Base-by-base conservation (phyloP, 2,113 vertebrate species). In the Paedocypris sp. region DNA sequence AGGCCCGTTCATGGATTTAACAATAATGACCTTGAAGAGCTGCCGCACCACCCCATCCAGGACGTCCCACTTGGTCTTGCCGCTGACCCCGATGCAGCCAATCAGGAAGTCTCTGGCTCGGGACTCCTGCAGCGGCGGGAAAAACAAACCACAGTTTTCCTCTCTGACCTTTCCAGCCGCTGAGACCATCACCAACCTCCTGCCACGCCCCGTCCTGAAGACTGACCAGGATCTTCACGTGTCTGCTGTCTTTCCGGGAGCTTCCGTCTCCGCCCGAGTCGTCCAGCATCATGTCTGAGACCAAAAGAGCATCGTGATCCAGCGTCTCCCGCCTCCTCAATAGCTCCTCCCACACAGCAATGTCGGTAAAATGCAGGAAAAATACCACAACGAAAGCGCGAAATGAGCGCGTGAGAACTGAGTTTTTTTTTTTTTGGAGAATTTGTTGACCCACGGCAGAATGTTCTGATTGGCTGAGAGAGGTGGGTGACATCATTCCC, bases 51-150 rank as follows among this genome's bases (percentile, higher is more conserved):
- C 94, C 20, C 94, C 93, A 31, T 98, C 95, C 71, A 99, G 85
- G 15, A 99, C 92, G 33, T 97, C 94, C 95, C 95, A 99, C 54
- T 95, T 99, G 51, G 95, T 99, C 82, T 99, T 99, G 13, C 95
- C 95, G 2, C 95, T 95, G 25, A 99, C 94, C 3, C 94, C 92
- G 6, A 99, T 98, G 77, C 94, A 94, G 33, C 95, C 94, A 23
- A 99, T 93, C 42, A 98, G 90, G 66, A 97, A 99, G 43, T 87
- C 72, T 3, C 85, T n/a, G n/a, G n/a, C n/a, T n/a, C n/a, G n/a
- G n/a, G 86, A 16, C 80, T 76, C 28, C 85, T 89, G 18, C 75
- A 81, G 39, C 94, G 97, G 69, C 12, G 36, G 22, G 38, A 12
- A 18, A 57, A 33, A 60, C 8, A 26, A 31, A 12, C 9, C 41